Conservation (phyloP, 2,113 vertebrate genomes). For the Spizaetus ornatus region DNA sequence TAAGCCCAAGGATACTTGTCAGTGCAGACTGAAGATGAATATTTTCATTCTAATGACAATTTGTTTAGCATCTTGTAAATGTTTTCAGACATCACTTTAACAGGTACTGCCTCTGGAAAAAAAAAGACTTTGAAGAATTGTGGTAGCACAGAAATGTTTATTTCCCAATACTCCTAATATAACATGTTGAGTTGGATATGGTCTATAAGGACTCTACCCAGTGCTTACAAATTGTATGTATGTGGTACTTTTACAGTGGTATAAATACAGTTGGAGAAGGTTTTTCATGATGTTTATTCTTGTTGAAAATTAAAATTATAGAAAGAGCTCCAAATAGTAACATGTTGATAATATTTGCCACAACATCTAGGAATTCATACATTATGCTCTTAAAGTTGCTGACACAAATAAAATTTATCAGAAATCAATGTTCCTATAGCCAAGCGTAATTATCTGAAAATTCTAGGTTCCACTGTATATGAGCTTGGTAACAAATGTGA, state of each 20-base stretch:
- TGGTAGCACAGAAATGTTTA: not conserved
- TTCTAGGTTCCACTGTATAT: not conserved
- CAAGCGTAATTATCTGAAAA: not conserved
- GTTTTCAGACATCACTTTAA: not conserved
- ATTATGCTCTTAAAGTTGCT: not conserved
- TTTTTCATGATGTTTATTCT: not conserved
- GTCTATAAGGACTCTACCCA: not conserved
- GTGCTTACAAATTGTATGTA: not conserved
- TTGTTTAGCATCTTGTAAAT: not conserved
- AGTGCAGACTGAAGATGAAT: not conserved
- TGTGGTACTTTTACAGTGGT: not conserved
- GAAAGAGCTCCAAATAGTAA: not conserved
- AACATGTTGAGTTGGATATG: not conserved
- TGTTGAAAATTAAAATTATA: not conserved
- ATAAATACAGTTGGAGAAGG: not conserved
- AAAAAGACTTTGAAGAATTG: not conserved
- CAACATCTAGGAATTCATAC: not conserved
- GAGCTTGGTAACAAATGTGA: not conserved
- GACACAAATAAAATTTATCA: not conserved
- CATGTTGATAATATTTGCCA: not conserved
- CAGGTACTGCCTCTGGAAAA: not conserved
- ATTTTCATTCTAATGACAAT: not conserved
- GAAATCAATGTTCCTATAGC: not conserved
- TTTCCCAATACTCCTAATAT: not conserved
- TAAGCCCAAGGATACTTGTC: not conserved